Evolutionary conservation across 2,797 vertebrate genomes (phyloP), one percentile per base, ranked within the genome.

Genomic region (Sebastes itinus): DNA sequence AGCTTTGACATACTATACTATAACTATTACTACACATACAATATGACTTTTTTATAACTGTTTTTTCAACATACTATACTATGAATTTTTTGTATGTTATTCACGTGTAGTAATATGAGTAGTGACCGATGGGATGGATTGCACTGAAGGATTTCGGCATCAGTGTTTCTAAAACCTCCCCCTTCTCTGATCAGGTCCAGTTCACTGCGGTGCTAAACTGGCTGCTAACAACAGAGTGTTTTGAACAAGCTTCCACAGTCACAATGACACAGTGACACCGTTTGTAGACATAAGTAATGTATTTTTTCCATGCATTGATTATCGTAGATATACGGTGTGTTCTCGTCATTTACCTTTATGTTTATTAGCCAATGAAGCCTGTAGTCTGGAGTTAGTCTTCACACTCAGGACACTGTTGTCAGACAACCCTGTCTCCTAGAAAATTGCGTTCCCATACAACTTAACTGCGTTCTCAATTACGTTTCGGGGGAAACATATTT

Each of bases 41-140:
- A 18, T 49, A 46, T 46, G 18, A 49, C 46, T 49, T 49, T 49
- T 49, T 49, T 49, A 20, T 49, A 0, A 49, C 7, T 18, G 0
- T 49, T 49, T 49, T 20, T 49, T 49, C 46, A 20, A 20, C 46
- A 49, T 49, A 49, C 42, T 18, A 20, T 49, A 49, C 46, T 20
- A 49, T 49, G 46, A 49, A 2, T 49, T 49, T 4, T 4, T 46
- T 46, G 2, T 1, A 46, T 28, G 28, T 56, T 30, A 71, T 77
- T 68, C 38, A 72, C 49, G 42, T 65, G 9, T 32, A 52, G 72
- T 54, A 60, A 75, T 60, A 65, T 87, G 78, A 85, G 58, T 35
- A 84, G 86, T 81, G 63, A 74, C 75, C 22, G 6, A 30, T 20
- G 77, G 23, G 32, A 38, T 38, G 73, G 74, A 81, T 33, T 42